These are phyloP conservation scores for Bruchidius siliquastri DNA, from an alignment of 2,888 invertebrate genomes.

Conservation along the genomic window DNA sequence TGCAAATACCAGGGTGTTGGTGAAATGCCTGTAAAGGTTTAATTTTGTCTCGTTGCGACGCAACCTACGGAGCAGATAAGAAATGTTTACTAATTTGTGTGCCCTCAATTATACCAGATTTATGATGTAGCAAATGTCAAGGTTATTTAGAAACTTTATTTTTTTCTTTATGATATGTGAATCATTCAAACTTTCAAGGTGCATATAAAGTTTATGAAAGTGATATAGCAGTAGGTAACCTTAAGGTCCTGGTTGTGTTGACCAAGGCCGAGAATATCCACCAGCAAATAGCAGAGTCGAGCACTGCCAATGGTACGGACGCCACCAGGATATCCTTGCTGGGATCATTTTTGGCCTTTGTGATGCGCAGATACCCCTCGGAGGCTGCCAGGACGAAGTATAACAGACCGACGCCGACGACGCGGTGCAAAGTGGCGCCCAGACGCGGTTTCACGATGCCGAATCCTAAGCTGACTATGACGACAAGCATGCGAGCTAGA, in stretches of 20 bases:
- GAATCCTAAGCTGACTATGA: conserved; percentile 91
- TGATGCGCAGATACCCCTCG: conserved; percentile 78
- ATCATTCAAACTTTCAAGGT: no score
- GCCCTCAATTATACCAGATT: no score
- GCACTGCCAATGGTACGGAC: conserved; percentile 78
- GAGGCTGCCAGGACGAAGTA: conserved; percentile 82
- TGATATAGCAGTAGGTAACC: no score
- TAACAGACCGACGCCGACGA: conserved; percentile 75
- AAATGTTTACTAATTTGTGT: not conserved
- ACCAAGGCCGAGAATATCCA: conserved; percentile 88
- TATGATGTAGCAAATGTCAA: no score
- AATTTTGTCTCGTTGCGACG: conserved; percentile 88
- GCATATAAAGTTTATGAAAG: no score
- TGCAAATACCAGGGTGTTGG: conserved; percentile 87
- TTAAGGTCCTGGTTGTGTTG: conserved; percentile 82
- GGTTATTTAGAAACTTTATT: no score
- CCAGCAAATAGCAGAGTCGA: conserved; percentile 88
- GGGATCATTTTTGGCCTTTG: conserved; percentile 56
- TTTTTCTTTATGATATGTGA: no score
- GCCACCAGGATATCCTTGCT: conserved; percentile 67
- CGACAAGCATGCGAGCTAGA: conserved; percentile 86
- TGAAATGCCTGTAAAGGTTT: conserved; percentile 86
- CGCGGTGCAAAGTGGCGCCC: conserved; percentile 83
- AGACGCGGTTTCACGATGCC: conserved; percentile 92
- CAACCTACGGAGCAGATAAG: conserved; percentile 41